These are phyloP conservation scores for Pristionchus entomophagus DNA, from an alignment of 2,888 invertebrate species.

Conservation along the genomic window DNA sequence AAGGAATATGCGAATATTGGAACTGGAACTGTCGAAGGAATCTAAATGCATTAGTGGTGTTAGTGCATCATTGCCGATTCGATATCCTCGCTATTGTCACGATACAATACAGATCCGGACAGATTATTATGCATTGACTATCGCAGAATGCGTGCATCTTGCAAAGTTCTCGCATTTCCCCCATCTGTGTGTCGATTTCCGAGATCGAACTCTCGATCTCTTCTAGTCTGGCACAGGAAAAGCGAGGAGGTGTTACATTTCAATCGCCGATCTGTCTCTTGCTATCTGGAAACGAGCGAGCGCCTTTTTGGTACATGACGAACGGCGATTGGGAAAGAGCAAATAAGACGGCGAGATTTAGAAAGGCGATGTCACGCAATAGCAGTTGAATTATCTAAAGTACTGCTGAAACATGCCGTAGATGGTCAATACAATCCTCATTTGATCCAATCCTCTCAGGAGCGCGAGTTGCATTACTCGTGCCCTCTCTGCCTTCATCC, in stretches of 20 bases:
- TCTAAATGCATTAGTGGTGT: too few relatives aligned
- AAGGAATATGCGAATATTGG: too few relatives aligned
- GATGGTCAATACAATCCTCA: too few relatives aligned
- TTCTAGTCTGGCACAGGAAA: not conserved
- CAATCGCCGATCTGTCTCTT: constrained; percentile 20
- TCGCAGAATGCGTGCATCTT: not conserved
- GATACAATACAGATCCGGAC: too few relatives aligned
- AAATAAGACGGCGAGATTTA: not conserved
- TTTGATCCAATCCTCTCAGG: too few relatives aligned
- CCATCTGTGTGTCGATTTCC: not conserved
- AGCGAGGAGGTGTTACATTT: not conserved
- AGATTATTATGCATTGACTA: too few relatives aligned
- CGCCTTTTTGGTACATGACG: not conserved
- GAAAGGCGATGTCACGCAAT: too few relatives aligned
- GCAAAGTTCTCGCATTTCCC: not conserved
- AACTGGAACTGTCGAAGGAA: too few relatives aligned
- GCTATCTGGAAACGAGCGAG: not conserved
- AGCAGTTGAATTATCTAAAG: too few relatives aligned
- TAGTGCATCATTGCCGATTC: too few relatives aligned
- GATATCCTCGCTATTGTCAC: too few relatives aligned
- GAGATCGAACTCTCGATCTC: not conserved
- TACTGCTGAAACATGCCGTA: too few relatives aligned
- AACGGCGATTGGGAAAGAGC: not conserved
- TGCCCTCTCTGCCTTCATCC: constrained; percentile 19
- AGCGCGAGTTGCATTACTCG: constrained; percentile 32